Evolutionary conservation across 2,797 vertebrate genomes (phyloP).

Genomic region (Calcarius lapponicus): DNA sequence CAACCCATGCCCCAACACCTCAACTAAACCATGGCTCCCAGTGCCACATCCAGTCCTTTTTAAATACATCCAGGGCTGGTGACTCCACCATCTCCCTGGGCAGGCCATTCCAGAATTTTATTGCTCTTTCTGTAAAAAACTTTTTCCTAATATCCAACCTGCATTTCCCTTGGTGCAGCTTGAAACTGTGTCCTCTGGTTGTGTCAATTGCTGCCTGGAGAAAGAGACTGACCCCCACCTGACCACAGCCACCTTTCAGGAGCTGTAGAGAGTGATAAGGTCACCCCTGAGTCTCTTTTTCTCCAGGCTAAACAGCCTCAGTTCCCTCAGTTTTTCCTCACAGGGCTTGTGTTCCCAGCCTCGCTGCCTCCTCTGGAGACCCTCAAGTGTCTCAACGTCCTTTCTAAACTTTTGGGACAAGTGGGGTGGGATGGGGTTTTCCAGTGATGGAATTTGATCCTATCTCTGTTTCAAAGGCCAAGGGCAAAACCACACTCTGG

Average conservation of each 20-base stretch:
- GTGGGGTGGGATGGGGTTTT: neutral
- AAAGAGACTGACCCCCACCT: neutral
- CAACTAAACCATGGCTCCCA: neutral
- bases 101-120: neutral
- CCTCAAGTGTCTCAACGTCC: neutral
- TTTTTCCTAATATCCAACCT: neutral
- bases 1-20: neutral
- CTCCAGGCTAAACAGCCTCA: neutral
- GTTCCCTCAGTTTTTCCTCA: neutral
- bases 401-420: neutral
- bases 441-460: neutral
- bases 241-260: neutral
- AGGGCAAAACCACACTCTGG: neutral
- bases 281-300: neutral
- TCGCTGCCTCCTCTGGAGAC: fast-evolving
- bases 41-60: neutral
- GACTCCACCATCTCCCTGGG: neutral
- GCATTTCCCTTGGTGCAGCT: fast-evolving
- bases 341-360: neutral
- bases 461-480: neutral
- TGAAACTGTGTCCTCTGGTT: neutral
- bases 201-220: neutral
- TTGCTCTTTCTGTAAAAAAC: neutral
- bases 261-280: neutral
- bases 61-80: neutral